Percentiles rank a stretch among this genome's conserved stretches.
phyloP scores from a whole-genome alignment of 2,797 vertebrate species.

The Odontamblyopus rebecca region DNA sequence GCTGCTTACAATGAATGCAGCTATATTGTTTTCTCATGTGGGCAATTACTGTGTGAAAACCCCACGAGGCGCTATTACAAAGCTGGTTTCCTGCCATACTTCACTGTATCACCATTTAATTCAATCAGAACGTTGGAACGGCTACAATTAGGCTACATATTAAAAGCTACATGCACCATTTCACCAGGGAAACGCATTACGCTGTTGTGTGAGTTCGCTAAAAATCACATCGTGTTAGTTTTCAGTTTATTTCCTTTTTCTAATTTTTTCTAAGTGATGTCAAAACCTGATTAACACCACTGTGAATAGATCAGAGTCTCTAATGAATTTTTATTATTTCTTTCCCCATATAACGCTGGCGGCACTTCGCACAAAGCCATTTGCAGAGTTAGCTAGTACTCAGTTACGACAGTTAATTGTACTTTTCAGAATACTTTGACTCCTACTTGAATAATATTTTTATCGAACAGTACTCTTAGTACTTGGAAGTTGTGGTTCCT shows the following conservation, averaged over 20 bases:
- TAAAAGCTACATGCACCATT: constrained; percentile 25
- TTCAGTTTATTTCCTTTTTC: constrained; percentile 4
- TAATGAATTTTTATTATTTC: constrained; percentile 39
- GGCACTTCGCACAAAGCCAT: neutral
- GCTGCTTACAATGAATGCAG: neutral
- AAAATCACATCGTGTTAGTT: constrained; percentile 36
- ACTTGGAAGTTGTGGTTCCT: no score
- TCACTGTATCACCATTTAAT: constrained; percentile 26
- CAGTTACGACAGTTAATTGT: no score
- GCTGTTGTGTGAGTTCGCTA: constrained; percentile 34
- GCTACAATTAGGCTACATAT: constrained; percentile 25
- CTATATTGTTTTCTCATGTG: neutral
- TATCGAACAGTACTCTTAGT: no score
- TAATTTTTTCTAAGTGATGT: constrained; percentile 9
- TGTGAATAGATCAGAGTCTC: constrained; percentile 49
- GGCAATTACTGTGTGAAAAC: neutral
- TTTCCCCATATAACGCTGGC: constrained; percentile 20
- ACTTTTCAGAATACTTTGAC: no score
- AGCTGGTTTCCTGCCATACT: constrained; percentile 25
- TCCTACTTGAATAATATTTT: no score
- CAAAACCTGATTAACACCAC: constrained; percentile 42
- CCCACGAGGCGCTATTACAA: constrained; percentile 39
- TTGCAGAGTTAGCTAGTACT: no score
- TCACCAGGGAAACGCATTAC: constrained; percentile 32
- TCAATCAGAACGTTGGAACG: constrained; percentile 18